Evolutionary conservation across 2,888 invertebrate genomes (phyloP), one percentile per base, ranked within the genome.

Genomic region (Tanaodytes sp.): DNA sequence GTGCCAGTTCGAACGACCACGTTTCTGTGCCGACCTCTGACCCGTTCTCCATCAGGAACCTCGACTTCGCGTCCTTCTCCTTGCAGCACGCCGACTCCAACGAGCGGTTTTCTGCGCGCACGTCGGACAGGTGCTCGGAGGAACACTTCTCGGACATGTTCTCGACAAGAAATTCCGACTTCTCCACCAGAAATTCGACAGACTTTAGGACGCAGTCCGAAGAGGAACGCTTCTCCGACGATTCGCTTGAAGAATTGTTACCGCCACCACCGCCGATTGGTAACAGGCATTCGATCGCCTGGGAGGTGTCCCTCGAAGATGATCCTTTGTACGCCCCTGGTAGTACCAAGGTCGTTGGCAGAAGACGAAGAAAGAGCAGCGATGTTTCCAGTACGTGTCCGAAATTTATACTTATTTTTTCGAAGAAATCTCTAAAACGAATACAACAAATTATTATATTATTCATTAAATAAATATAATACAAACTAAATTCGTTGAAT

Each of bases 261-360:
- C 92, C 91, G 36, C 91, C 91, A 40, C 91, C 89, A 12, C 87
- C 88, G 12, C 85, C 87, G 40, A 84, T 86, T 81, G 76, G 79
- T 69, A 93, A 93, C 86, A 89, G 93, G 78, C 91, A 91, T 81
- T 93, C 93, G 82, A 93, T 94, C 76, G 93, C 94, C 71, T 62
- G 68, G 68, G 68, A 68, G 14, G 93, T 94, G 72, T 91, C 93
- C 71, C 88, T 94, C 77, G 88, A 88, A 59, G 91, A 91, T 82
- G 91, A 91, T 82, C 89, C 91, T 62, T 87, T 91, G 39, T 88
- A 91, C 69, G 91, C 91, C 42, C 92, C 92, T 40, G 92, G 90
- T 51, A 90, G 90, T 79, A 91, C 90, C 71, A 90, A 90, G 86
- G 91, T 91, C 65, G 85, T 86, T 18, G 86, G 82, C 8, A 81